These are phyloP conservation scores for Thalpophila matura DNA, from an alignment of 2,888 invertebrate genomes.

Conservation along the genomic window DNA sequence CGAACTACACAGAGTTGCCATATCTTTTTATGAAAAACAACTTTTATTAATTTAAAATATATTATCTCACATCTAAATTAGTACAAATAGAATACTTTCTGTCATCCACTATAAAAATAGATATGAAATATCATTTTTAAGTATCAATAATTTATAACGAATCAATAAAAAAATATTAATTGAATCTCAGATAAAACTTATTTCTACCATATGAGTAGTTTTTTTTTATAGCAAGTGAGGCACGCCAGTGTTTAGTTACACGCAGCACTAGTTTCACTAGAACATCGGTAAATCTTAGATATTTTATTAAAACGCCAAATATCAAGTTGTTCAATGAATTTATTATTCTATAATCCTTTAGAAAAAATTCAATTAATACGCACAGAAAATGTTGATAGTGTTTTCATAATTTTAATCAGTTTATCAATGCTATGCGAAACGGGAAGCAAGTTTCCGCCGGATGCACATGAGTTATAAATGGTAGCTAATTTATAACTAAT, in stretches of 20 bases:
- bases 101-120: background rate
- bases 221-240: conserved; percentile 21
- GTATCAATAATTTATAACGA: background rate
- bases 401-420: background rate
- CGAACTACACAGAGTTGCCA: conserved; percentile 75
- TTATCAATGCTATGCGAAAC: background rate
- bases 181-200: background rate
- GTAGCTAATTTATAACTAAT: background rate
- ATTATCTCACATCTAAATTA: background rate
- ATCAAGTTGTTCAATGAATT: background rate
- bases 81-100: background rate
- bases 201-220: conserved; percentile 27
- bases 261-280: conserved; percentile 12
- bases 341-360: rapidly evolving
- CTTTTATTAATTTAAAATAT: background rate
- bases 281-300: background rate
- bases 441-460: conserved; percentile 41
- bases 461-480: conserved; percentile 4
- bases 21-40: conserved; percentile 1
- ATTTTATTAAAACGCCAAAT: background rate
- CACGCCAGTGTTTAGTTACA: conserved; percentile 13
- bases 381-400: background rate
- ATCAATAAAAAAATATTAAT: background rate
- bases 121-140: background rate
- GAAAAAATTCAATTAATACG: rapidly evolving